Evolutionary conservation across 2,888 invertebrate species (phyloP).

Genomic region (Apoderus coryli): DNA sequence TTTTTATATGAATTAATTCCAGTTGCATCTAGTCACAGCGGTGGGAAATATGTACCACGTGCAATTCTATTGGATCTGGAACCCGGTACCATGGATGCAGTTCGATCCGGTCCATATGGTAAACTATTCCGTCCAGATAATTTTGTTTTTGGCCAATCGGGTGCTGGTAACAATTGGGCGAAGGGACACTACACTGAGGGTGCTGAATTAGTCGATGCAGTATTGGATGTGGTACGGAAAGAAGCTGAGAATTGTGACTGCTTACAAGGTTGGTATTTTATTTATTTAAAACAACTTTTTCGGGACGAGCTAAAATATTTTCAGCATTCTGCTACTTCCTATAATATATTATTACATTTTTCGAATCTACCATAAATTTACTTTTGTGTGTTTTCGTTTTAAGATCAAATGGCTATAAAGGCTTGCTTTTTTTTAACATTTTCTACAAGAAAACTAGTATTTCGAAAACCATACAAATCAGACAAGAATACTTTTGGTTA

Average conservation of each 20-base stretch:
- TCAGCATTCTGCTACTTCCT: too few species aligned
- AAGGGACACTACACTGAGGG: constrained; percentile 86
- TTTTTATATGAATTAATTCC: constrained; percentile 10
- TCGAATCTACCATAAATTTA: too few species aligned
- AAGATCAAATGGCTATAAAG: too few species aligned
- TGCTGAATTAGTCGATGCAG: constrained; percentile 70
- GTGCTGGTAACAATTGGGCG: constrained; percentile 82
- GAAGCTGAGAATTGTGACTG: constrained; percentile 90
- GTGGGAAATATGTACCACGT: constrained; percentile 63
- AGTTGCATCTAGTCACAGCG: constrained; percentile 23
- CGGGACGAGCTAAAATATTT: too few species aligned
- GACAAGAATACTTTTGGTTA: too few species aligned
- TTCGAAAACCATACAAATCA: too few species aligned
- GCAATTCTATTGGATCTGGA: constrained; percentile 62
- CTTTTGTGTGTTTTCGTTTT: too few species aligned
- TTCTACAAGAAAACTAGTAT: too few species aligned
- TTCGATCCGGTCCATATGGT: constrained; percentile 74
- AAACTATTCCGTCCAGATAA: constrained; percentile 82
- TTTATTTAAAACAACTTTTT: too few species aligned
- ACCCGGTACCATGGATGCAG: constrained; percentile 81
- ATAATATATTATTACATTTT: too few species aligned
- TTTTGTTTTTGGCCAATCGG: constrained; percentile 61
- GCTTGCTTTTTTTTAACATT: too few species aligned
- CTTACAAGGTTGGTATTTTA: constrained; percentile 41
- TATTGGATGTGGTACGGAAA: constrained; percentile 70